These are phyloP conservation scores for Philotrypesis tridentata DNA, from an alignment of 1,140 invertebrate genomes.

Conservation along the genomic window DNA sequence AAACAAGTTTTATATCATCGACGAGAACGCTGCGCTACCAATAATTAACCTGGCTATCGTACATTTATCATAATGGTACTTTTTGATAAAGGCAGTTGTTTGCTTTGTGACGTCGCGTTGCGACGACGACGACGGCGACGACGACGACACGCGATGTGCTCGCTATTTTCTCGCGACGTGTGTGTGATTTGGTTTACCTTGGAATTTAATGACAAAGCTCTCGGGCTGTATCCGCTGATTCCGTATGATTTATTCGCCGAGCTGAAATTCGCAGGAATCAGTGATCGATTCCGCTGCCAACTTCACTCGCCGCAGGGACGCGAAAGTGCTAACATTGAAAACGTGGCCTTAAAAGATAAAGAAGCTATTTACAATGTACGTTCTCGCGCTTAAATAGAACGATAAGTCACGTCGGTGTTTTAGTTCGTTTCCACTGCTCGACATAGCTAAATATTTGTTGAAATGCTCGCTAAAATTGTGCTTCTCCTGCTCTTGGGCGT, in stretches of 20 bases:
- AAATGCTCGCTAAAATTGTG: not conserved
- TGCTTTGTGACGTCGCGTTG: not conserved
- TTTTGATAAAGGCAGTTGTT: not conserved
- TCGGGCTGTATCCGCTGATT: too few relatives aligned
- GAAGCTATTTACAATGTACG: not conserved
- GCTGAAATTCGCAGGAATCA: not conserved
- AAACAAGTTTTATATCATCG: not conserved
- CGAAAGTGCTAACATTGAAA: not conserved
- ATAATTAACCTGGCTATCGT: not conserved
- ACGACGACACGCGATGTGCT: too few relatives aligned
- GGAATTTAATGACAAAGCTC: not conserved
- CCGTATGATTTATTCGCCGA: too few relatives aligned
- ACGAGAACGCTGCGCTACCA: too few relatives aligned
- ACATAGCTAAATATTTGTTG: not conserved
- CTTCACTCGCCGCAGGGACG: not conserved
- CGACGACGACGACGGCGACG: too few relatives aligned
- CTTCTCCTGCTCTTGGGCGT: not conserved
- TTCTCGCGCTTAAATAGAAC: not conserved
- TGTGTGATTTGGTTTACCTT: not conserved
- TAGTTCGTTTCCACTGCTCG: not conserved
- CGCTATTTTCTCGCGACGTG: too few relatives aligned
- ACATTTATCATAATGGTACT: not conserved
- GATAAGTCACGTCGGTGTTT: not conserved
- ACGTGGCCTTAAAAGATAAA: not conserved
- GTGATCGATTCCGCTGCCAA: not conserved